Base-by-base conservation (phyloP, 2,888 invertebrate genomes). In the Spilosoma lubricipeda region DNA sequence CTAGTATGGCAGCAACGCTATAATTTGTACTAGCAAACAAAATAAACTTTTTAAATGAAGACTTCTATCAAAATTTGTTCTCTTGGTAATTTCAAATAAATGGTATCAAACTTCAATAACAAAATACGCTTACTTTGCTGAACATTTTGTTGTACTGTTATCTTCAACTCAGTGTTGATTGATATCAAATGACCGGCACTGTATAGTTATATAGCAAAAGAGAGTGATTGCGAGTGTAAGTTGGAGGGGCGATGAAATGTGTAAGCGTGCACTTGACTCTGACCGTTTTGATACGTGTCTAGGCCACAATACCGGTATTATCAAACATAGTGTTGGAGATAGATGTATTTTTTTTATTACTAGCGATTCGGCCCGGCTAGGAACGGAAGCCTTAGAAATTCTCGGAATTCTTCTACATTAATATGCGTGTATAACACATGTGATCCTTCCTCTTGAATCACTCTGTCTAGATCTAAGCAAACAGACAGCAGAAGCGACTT, bases 111-210 rank as follows among this genome's bases (percentile, higher is more conserved):
- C 27, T 42, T 27, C 27, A 48, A 56, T 48, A 23, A 23, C 7
- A 23, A 52, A 52, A 8, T 52, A 68, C 23, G 84, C 85, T 87
- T 79, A 89, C 89, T 89, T 88, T 89, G 83, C 80, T 84, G 80
- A 89, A 89, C 89, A 89, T 89, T 80, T 84, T 87, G 80, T 72
- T 74, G 70, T 80, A 42, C 75, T 72, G 73, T 87, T 78, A 77
- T 70, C 73, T 80, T 83, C 80, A 79, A 77, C 74, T 65, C 74
- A 80, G 74, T 74, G 80, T 81, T 86, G 84, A 88, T 87, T 89
- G 87, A 84, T 88, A 84, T 76, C 77, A 80, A 80, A 82, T 77
- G 74, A 77, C 80, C 75, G 27, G 73, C 63, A 77, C 76, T 75
- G 71, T 69, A 76, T 75, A 81, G 79, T 87, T 88, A 86, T 87